Evolutionary conservation across 1,140 invertebrate species (phyloP).

Genomic region (Atta cephalotes): DNA sequence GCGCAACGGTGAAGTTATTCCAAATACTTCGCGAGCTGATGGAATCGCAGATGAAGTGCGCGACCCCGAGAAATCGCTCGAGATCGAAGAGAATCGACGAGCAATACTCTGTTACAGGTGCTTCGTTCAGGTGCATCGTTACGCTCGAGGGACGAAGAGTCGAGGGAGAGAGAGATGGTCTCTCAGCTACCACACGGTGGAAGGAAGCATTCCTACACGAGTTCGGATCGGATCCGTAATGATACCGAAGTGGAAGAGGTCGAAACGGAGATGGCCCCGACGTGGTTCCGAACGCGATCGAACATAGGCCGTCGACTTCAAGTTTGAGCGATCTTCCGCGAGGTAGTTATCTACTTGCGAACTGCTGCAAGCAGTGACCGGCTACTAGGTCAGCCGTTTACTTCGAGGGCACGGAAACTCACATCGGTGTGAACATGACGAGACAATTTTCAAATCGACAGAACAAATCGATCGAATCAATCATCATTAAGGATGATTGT

Average conservation of each 20-base stretch:
- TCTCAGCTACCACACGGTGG: constrained; percentile 15
- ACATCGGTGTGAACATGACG: background rate
- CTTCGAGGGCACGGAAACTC: constrained; percentile 81
- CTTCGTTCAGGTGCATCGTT: constrained; percentile 76
- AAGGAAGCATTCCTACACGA: constrained; percentile 78
- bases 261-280: constrained; percentile 69
- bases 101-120: constrained; percentile 78
- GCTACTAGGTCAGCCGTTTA: constrained; percentile 84
- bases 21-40: constrained; percentile 50
- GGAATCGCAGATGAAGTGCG: constrained; percentile 68
- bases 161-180: constrained; percentile 34
- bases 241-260: constrained; percentile 75
- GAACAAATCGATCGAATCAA: constrained; percentile 15
- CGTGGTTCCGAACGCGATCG: constrained; percentile 44
- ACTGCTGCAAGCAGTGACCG: constrained; percentile 68
- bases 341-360: constrained; percentile 81
- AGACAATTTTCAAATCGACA: constrained; percentile 47
- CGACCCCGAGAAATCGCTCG: constrained; percentile 72
- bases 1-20: constrained; percentile 27
- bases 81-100: constrained; percentile 71
- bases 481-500: no score
- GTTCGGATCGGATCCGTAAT: constrained; percentile 74
- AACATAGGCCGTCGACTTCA: constrained; percentile 66
- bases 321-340: constrained; percentile 72
- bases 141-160: constrained; percentile 42